These are phyloP conservation scores for Ctenopoma multispine DNA, from an alignment of 2,797 vertebrate species.

Conservation along the genomic window DNA sequence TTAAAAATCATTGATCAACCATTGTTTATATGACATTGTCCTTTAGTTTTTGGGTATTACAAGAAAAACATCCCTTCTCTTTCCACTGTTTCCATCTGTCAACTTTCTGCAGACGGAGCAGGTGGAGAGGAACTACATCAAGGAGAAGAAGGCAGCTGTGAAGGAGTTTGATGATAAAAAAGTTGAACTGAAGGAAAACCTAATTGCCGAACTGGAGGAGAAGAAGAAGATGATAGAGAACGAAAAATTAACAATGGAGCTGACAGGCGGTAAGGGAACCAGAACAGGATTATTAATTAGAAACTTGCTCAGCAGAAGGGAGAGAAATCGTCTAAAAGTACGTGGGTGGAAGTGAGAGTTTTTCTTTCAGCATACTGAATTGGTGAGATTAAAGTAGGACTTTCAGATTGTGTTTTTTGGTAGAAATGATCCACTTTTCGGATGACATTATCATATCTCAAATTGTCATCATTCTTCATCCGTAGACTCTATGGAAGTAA, in stretches of 20 bases:
- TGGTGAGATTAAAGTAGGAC: constrained; percentile 1
- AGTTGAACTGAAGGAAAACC: constrained; percentile 96
- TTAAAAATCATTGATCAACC: neutral
- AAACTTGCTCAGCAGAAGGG: constrained; percentile 15
- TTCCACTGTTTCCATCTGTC: neutral
- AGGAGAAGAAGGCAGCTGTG: constrained; percentile 98
- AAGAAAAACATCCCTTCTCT: neutral
- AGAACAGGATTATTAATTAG: constrained; percentile 37
- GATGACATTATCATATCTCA: constrained; percentile 4
- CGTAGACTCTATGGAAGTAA: constrained; percentile 98
- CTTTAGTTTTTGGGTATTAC: neutral
- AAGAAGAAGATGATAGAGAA: constrained; percentile 99
- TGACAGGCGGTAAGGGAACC: constrained; percentile 92
- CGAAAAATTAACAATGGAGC: constrained; percentile 98
- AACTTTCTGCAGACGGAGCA: constrained; percentile 90
- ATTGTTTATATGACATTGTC: neutral
- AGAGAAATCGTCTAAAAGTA: constrained; percentile 18
- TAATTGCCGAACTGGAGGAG: constrained; percentile 97
- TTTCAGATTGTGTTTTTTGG: neutral
- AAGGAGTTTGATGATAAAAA: constrained; percentile 99
- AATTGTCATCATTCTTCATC: constrained; percentile 18
- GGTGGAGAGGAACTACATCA: constrained; percentile 97
- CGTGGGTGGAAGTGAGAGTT: constrained; percentile 13
- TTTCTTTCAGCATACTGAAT: constrained; percentile 1
- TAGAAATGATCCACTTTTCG: neutral